Base-by-base conservation (phyloP, 2,888 invertebrate genomes). In the Pollenia amentaria region DNA sequence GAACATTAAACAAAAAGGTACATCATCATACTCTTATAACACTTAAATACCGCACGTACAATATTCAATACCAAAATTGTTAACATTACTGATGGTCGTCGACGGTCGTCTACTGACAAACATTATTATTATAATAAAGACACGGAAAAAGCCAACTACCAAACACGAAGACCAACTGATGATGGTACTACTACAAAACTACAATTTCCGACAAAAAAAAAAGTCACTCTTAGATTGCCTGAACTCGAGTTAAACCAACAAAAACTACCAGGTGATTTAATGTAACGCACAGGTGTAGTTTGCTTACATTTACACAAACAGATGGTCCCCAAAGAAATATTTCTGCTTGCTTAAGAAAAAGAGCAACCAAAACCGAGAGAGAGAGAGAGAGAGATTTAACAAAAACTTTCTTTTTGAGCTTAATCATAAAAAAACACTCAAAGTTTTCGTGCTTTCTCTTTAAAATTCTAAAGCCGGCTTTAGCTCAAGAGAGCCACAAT, bases 221-320 rank as follows among this genome's bases (percentile, higher is more conserved):
- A 38, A 73, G 14, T 6, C 21, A 51, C 11, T 42, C 73, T 38
- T 53, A 14, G 40, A 16, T 12, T 62, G 29, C 64, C 53, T 44
- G 7, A 78, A 46, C 16, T 16, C 40, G 1, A 46, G 44, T 44
- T 65, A 18, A 18, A 46, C 11, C 18, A 18, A 70, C 18, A 14
- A 72, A 38, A 75, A 40, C 21, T 12, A 62, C 78, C 78, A 67
- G 80, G 46, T 84, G 76, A 81, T 72, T 77, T 73, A 62, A 78
- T 77, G 73, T 62, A 81, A 87, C 84, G 87, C 84, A 87, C 87
- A 87, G 87, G 87, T 87, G 87, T 84, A 87, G 72, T 38, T 44
- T 38, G 3, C 14, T n/a, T 38, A 76, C 53, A 65, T 40, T 65
- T 53, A 72, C 42, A 44, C 48, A 53, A 81, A 75, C 55, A 14